Base-by-base conservation (phyloP, 2,113 vertebrate genomes). In the Amazona guildingii region DNA sequence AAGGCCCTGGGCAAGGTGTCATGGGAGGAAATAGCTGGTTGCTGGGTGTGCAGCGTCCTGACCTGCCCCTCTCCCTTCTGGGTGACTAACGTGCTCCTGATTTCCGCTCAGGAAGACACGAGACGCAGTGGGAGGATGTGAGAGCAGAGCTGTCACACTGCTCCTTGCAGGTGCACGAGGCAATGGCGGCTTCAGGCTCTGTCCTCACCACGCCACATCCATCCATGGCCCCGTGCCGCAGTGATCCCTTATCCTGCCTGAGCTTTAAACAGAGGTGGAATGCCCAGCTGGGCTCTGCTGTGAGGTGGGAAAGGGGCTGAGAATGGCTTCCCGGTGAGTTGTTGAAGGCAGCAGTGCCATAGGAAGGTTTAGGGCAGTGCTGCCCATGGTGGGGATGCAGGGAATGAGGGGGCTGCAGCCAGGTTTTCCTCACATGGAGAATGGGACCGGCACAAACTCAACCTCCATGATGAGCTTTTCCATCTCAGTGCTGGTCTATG, bases 241-340 rank as follows among this genome's bases (percentile, higher is more conserved):
- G 84, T 57, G 84, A 77, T 57, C 23, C 57, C 70, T 61, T 19
- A 0, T 51, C 78, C 74, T 51, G 57, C 19, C 66, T 9, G 31
- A 1, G 4, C 62, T 83, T 54, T 41, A 41, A 57, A 79, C 2
- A 35, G 52, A 79, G 28, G 19, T 13, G 6, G 5, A 35, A 55
- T 17, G 28, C 23, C 48, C 0, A 0, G 19, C n/a, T 3, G 7
- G 70, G 57, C 70, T 85, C 29, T 7, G 3, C 59, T 61, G 27
- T 11, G 44, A 46, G 44, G 46, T 54, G 61, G 57, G 35, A 70
- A 63, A 41, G 18, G 46, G 29, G 44, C 72, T 37, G 43, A 37
- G n/a, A 75, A 57, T 0, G 2, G 24, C 62, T 48, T 39, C n/a
- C 13, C 2, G 0, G 0, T 0, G 0, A 52, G 31, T 18, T 67